Conservation (phyloP, 2,113 vertebrate species). For the Chloropsis hardwickii region DNA sequence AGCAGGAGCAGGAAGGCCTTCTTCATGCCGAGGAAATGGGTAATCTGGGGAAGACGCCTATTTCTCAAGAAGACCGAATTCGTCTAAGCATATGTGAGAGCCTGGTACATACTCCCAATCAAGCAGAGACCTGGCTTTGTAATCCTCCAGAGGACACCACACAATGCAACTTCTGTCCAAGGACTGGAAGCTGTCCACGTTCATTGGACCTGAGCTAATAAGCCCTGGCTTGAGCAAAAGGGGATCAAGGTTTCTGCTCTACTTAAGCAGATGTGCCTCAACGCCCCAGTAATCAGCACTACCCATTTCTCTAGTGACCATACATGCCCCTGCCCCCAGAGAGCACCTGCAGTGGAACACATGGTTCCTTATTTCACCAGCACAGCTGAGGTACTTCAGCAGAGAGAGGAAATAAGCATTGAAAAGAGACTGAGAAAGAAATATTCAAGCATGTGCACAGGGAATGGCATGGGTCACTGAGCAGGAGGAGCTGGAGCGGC, state of each 20-base stretch:
- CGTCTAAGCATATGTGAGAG: not conserved
- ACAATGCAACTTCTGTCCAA: conserved; percentile 26
- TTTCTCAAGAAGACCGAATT: not conserved
- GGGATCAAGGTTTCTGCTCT: not conserved
- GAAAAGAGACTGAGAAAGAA: not conserved
- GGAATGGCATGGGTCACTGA: not conserved
- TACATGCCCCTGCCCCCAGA: not conserved
- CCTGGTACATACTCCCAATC: not conserved
- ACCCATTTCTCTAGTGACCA: not conserved
- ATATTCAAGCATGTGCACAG: not conserved
- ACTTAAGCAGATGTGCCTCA: not conserved
- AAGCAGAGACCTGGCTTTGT: not conserved
- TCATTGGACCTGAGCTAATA: not conserved
- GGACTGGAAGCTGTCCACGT: not conserved
- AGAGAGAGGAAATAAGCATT: not conserved
- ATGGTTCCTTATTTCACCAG: not conserved
- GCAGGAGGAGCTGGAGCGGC: not conserved
- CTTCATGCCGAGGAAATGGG: not conserved
- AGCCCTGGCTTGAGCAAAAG: not conserved
- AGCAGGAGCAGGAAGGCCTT: not conserved
- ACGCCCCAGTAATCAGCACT: not conserved
- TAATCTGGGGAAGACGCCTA: not conserved
- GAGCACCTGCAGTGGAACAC: not conserved
- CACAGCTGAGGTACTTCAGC: not conserved
- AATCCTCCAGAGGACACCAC: not conserved